These are phyloP conservation scores for Charina bottae DNA, from an alignment of 2,113 vertebrate species.

Conservation along the genomic window DNA sequence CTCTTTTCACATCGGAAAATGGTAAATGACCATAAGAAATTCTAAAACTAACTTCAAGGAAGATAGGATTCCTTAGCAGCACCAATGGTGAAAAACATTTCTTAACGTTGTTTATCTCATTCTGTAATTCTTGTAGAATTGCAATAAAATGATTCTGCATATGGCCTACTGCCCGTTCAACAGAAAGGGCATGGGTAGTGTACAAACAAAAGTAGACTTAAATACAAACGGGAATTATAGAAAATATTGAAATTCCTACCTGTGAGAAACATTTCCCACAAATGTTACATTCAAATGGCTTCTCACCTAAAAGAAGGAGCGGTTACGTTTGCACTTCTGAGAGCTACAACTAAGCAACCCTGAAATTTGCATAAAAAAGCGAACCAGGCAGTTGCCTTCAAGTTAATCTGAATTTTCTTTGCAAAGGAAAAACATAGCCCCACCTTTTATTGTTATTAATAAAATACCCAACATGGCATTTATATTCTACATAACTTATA, in stretches of 20 bases:
- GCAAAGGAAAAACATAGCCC: neutral
- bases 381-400: neutral
- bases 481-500: neutral
- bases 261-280: constrained; percentile 98
- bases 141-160: neutral
- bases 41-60: neutral
- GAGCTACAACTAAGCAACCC: constrained; percentile 47
- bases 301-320: constrained; percentile 88
- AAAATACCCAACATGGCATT: neutral
- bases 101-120: neutral
- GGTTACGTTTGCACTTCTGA: constrained; percentile 64
- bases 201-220: constrained; percentile 14
- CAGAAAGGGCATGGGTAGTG: neutral
- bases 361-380: neutral
- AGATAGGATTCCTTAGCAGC: neutral
- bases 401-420: neutral
- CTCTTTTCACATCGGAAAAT: rapidly evolving
- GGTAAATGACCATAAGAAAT: neutral
- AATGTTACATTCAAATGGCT: constrained; percentile 96
- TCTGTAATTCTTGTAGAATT: neutral
- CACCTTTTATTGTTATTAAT: neutral
- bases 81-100: neutral
- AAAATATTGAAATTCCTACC: constrained; percentile 80
- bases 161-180: neutral
- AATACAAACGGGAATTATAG: constrained; percentile 48